Percentiles rank a stretch among this genome's conserved stretches.
These are phyloP conservation scores for Amblyopsis hoosieri DNA, from an alignment of 2,797 vertebrate genomes.

Conservation along the genomic window DNA sequence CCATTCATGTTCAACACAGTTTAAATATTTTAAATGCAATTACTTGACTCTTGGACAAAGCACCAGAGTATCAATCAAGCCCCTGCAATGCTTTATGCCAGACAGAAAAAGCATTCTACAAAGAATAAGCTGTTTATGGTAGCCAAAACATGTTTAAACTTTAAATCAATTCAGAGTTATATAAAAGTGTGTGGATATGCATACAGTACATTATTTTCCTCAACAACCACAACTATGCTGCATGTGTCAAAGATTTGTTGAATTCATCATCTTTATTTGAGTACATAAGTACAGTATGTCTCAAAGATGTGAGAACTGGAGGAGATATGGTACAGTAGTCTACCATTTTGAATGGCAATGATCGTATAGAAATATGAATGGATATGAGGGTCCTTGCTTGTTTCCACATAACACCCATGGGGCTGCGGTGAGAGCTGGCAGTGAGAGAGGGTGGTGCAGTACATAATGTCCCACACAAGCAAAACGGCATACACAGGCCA, in stretches of 20 bases:
- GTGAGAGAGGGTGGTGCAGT: conserved; percentile 7
- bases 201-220: neutral
- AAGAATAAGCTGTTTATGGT: conserved; percentile 20
- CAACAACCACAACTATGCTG: neutral
- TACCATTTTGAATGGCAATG: conserved; percentile 32
- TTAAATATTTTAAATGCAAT: conserved; percentile 85
- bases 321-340: no score
- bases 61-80: conserved; percentile 69
- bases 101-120: neutral
- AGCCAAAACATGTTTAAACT: conserved; percentile 1
- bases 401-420: conserved; percentile 46
- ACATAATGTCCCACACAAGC: conserved; percentile 2
- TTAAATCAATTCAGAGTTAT: neutral
- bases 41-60: conserved; percentile 73
- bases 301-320: conserved; percentile 22
- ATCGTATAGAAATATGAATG: conserved; percentile 53
- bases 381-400: conserved; percentile 57
- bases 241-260: neutral
- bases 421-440: conserved; percentile 17
- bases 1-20: conserved; percentile 64
- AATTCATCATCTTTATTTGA: conserved; percentile 2
- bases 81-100: conserved; percentile 4
- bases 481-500: conserved; percentile 10
- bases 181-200: no score
- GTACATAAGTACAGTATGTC: conserved; percentile 4